Evolutionary conservation across 1,140 invertebrate genomes (phyloP).

Genomic region (Drosophila pseudoananassae): DNA sequence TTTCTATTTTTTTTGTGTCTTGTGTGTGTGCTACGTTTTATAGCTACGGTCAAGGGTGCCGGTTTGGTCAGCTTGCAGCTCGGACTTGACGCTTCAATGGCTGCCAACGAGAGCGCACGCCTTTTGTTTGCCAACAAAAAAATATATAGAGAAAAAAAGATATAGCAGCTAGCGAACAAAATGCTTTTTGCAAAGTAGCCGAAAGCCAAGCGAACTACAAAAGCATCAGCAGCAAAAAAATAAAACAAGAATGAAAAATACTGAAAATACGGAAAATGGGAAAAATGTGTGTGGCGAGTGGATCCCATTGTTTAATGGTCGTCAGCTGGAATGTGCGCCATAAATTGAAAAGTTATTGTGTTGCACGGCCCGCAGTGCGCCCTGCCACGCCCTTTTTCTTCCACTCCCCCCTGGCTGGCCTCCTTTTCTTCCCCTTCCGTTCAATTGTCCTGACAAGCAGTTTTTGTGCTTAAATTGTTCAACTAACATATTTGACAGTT

Average conservation of each 20-base stretch:
- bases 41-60: constrained; percentile 78
- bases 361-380: constrained; percentile 45
- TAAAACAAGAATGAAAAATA: constrained; percentile 65
- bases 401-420: constrained; percentile 1
- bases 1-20: constrained; percentile 11
- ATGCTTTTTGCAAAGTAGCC: constrained; percentile 79
- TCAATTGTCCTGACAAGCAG: constrained; percentile 70
- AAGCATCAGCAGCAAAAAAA: constrained; percentile 13
- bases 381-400: constrained; percentile 20
- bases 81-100: constrained; percentile 79
- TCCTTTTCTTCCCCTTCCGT: constrained; percentile 13
- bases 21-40: constrained; percentile 48
- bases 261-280: constrained; percentile 69
- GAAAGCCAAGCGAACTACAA: constrained; percentile 59
- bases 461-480: constrained; percentile 69
- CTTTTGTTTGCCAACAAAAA: constrained; percentile 68
- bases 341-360: constrained; percentile 82
- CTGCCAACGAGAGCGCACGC: constrained; percentile 71
- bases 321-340: constrained; percentile 80
- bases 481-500: constrained; percentile 82
- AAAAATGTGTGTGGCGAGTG: constrained; percentile 54
- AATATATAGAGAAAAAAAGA: constrained; percentile 20
- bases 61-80: constrained; percentile 64
- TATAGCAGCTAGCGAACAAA: constrained; percentile 53
- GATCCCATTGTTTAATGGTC: constrained; percentile 78